These are phyloP conservation scores for Pollenia griseotomentosa DNA, from an alignment of 2,888 invertebrate species.

Conservation along the genomic window DNA sequence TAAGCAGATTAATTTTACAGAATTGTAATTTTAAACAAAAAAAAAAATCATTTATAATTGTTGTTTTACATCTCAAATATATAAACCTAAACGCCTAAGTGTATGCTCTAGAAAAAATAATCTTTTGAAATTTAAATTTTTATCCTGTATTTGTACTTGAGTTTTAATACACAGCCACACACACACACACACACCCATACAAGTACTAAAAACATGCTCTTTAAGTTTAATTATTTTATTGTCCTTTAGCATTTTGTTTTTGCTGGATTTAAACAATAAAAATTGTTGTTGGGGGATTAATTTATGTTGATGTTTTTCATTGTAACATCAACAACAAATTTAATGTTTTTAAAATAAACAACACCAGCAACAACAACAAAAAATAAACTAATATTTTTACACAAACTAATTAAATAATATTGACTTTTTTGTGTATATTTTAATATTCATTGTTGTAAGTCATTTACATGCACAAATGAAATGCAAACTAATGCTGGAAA, in stretches of 20 bases:
- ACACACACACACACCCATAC: not conserved
- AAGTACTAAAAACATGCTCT: not conserved
- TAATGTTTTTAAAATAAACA: constrained; percentile 47
- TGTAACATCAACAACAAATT: constrained; percentile 56
- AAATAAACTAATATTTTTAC: constrained; percentile 7
- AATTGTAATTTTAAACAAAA: constrained; percentile 17
- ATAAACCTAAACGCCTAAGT: not conserved
- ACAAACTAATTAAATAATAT: constrained; percentile 62
- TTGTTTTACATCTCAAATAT: constrained; percentile 7
- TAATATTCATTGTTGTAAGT: constrained; percentile 48
- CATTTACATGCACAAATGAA: constrained; percentile 30
- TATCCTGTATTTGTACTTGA: not conserved
- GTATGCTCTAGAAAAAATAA: constrained; percentile 21
- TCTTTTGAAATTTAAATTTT: not conserved
- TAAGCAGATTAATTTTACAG: constrained; percentile 51
- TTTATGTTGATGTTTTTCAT: constrained; percentile 61
- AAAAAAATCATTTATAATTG: constrained; percentile 40
- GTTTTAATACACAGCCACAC: not conserved
- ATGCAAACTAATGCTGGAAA: not conserved
- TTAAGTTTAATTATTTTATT: constrained; percentile 24
- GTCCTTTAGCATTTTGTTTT: not conserved
- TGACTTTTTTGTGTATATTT: constrained; percentile 13
- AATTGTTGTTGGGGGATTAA: constrained; percentile 68
- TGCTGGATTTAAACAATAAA: constrained; percentile 6
- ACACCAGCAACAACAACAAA: constrained; percentile 19